Evolutionary conservation across 2,113 vertebrate genomes (phyloP).

Genomic region (Scomber colias): DNA sequence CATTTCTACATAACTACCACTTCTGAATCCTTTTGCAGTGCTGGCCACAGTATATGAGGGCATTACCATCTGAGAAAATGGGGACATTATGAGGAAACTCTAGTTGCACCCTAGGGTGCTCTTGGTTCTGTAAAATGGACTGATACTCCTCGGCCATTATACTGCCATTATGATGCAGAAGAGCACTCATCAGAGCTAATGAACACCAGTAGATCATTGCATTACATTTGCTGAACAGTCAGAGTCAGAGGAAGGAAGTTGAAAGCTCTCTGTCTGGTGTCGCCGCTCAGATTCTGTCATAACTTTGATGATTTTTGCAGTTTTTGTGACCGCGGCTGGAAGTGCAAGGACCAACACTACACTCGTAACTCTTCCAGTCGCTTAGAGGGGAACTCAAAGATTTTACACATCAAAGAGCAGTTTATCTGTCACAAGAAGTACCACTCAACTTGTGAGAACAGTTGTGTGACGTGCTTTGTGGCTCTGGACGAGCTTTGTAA

Average conservation of each 20-base stretch:
- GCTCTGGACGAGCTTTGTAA: constrained; percentile 5
- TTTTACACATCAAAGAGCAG: not conserved
- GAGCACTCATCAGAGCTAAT: constrained; percentile 51
- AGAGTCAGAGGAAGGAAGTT: constrained; percentile 3
- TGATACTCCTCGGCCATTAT: constrained; percentile 52
- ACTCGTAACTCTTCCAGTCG: not conserved
- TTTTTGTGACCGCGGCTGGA: not conserved
- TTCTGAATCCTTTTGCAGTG: not conserved
- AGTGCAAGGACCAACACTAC: not conserved
- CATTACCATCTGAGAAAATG: constrained; percentile 31
- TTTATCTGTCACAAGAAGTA: constrained; percentile 2
- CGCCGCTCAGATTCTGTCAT: not conserved
- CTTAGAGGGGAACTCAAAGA: constrained; percentile 12
- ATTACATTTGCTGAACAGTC: constrained; percentile 32
- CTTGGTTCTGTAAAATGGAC: constrained; percentile 45
- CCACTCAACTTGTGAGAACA: not conserved
- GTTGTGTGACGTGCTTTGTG: constrained; percentile 1
- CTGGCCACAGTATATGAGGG: not conserved
- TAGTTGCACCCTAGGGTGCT: constrained; percentile 56
- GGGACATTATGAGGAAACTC: constrained; percentile 17
- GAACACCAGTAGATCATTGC: constrained; percentile 53
- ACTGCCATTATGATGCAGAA: constrained; percentile 41
- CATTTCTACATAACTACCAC: not conserved
- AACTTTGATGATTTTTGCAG: not conserved
- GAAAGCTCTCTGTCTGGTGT: not conserved